A percentile compares a stretch with the other conserved stretches of the same genome.
Conservation (phyloP, 1,140 invertebrate genomes). For the Papilio machaon region DNA sequence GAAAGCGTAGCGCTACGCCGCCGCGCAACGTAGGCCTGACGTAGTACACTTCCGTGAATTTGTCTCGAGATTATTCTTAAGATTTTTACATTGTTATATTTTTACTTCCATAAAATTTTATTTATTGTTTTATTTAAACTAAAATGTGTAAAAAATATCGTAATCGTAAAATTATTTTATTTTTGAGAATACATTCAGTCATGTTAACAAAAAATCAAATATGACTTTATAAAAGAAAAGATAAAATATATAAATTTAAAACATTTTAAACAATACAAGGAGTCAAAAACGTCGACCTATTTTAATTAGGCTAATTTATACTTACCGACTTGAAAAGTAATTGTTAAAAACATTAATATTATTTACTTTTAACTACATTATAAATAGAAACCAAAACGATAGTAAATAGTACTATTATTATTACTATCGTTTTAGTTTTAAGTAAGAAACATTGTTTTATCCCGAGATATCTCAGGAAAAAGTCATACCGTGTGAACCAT, state of each 20-base stretch:
- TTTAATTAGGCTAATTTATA: too few relatives aligned
- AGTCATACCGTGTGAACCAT: conserved; percentile 45
- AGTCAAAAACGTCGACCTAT: too few relatives aligned
- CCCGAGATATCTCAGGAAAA: conserved; percentile 51
- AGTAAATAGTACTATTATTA: background rate
- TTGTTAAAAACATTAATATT: background rate
- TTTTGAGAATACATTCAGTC: background rate
- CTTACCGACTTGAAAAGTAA: too few relatives aligned
- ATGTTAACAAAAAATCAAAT: background rate
- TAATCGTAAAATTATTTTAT: background rate
- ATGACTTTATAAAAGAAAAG: background rate
- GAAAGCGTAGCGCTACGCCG: conserved; percentile 70
- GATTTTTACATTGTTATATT: conserved; percentile 43
- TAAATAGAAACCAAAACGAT: background rate
- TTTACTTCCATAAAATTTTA: background rate
- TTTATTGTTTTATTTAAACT: background rate
- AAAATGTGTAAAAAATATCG: background rate
- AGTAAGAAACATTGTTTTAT: conserved; percentile 36
- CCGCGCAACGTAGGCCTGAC: conserved; percentile 57
- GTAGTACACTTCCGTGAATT: conserved; percentile 62
- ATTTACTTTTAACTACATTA: background rate
- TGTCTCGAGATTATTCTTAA: conserved; percentile 56
- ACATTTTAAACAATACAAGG: background rate
- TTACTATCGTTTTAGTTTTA: background rate
- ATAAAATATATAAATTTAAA: background rate